Base-by-base conservation (phyloP, 2,113 vertebrate genomes). In the Mus spicilegus region DNA sequence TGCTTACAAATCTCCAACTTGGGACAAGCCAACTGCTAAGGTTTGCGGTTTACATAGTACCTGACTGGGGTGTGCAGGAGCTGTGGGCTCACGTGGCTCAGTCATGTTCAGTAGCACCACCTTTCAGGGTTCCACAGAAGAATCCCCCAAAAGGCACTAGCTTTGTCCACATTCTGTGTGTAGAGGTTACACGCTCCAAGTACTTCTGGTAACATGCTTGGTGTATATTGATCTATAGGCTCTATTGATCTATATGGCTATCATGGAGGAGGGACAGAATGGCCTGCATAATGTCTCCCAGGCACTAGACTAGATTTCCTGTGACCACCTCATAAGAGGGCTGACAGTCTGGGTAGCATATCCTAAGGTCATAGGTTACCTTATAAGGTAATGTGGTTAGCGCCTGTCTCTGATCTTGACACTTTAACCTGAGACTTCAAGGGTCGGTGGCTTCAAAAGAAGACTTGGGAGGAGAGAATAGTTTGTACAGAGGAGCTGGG, bases 41-140 rank as follows among this genome's bases (percentile, higher is more conserved):
- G 56, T 1, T 1, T 0, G 33, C 70, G 81, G 10, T 28, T 75
- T 54, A 9, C 30, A 1, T 0, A 22, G 51, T 30, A 26, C 56
- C 56, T 10, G 0, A 12, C 24, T 0, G 46, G 39, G 58, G 13
- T 19, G 65, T 33, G 17, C 46, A 26, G 28, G 8, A 63, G 26
- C 1, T 3, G 13, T 2, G 8, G 22, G 0, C 39, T 42, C 30
- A 3, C 20, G 9, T 2, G 0, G 10, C 61, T 12, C 17, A 19
- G 80, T 8, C 46, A 39, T 19, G 33, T 33, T 0, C 0, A 20
- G 0, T 0, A 19, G 51, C 51, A 17, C 76, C n/a, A 1, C 11
- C 12, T 3, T 54, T 9, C n/a, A 28, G 6, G 46, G 58, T 3
- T 46, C 10, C 20, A 2, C 0, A 8, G 11, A 69, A 42, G n/a